Evolutionary conservation across 2,113 vertebrate genomes (phyloP).

Genomic region (Empidonax alnorum): DNA sequence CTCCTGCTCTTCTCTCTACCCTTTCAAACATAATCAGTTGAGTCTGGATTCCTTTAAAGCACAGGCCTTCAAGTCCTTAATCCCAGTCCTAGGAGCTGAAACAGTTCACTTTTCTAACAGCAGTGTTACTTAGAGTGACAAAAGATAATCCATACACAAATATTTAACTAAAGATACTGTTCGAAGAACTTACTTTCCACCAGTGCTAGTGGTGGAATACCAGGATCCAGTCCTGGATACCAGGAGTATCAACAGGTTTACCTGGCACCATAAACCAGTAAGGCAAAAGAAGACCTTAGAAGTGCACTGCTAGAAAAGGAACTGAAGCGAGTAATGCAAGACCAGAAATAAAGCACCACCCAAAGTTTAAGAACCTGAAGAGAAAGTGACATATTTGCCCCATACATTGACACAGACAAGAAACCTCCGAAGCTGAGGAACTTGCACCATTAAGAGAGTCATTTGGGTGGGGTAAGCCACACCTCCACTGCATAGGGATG

Average conservation of each 20-base stretch:
- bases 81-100: neutral
- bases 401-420: neutral
- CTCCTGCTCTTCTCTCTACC: neutral
- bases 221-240: too few species aligned
- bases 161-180: slow-evolving; percentile 15
- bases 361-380: neutral
- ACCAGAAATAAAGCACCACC: neutral
- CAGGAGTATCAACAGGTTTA: neutral
- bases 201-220: neutral
- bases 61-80: neutral
- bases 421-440: neutral
- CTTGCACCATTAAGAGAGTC: neutral
- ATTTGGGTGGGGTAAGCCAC: neutral
- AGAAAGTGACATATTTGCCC: neutral
- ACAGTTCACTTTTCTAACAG: slow-evolving; percentile 9
- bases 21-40: neutral
- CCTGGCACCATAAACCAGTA: neutral
- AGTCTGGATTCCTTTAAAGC: neutral
- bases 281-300: neutral
- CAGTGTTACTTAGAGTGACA: neutral
- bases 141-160: neutral
- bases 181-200: slow-evolving; percentile 1
- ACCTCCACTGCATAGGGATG: neutral
- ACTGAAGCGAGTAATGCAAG: neutral
- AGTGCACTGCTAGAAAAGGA: neutral